These are phyloP conservation scores for Acestrorhynchus altus DNA, from an alignment of 2,797 vertebrate genomes.

Conservation along the genomic window DNA sequence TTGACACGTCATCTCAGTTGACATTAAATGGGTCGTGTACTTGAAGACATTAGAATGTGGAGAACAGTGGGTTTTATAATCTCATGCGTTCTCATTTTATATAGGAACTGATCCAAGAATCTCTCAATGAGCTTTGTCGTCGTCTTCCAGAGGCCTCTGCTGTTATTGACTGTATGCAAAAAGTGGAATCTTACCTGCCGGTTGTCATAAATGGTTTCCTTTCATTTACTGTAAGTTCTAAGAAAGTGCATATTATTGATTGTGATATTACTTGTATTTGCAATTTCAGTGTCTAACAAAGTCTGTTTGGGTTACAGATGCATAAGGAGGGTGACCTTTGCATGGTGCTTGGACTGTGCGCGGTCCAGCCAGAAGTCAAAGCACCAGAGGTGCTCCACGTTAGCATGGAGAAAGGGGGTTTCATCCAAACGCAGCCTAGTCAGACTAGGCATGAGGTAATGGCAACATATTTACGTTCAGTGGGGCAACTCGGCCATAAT, in stretches of 20 bases:
- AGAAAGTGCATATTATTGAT: not conserved
- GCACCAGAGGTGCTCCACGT: slow-evolving; percentile 39
- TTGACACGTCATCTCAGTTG: no score
- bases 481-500: not conserved
- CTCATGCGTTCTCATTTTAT: not conserved
- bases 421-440: slow-evolving; percentile 20
- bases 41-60: no score
- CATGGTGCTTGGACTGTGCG: slow-evolving; percentile 71
- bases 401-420: slow-evolving; percentile 22
- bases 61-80: no score
- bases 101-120: slow-evolving; percentile 41
- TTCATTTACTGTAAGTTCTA: slow-evolving; percentile 46
- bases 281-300: no score
- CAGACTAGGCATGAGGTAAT: slow-evolving; percentile 46
- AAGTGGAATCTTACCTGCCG: slow-evolving; percentile 45
- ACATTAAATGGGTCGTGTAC: no score
- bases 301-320: not conserved
- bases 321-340: slow-evolving; percentile 71
- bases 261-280: no score
- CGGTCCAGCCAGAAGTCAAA: slow-evolving; percentile 45
- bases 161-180: slow-evolving; percentile 16
- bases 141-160: not conserved
- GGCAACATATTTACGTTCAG: not conserved
- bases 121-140: slow-evolving; percentile 39
- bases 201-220: slow-evolving; percentile 28